Conservation (phyloP, 2,888 invertebrate genomes). For the Nomada ruficornis region DNA sequence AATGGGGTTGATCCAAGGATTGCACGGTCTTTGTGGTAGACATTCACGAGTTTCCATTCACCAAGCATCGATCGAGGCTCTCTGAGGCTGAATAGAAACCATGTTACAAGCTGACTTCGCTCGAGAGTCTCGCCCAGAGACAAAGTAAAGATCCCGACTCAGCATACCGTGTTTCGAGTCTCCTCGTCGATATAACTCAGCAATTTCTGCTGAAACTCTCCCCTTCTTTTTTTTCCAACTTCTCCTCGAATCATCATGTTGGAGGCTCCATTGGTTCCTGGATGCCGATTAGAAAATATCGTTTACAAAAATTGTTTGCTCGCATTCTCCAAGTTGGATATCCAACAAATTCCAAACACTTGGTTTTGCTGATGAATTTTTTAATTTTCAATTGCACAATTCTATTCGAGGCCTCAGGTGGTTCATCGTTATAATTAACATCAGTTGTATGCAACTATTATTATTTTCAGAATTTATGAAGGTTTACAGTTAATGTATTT, state of each 20-base stretch:
- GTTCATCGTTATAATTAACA: too few species aligned
- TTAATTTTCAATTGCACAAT: too few species aligned
- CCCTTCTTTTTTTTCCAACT: background rate
- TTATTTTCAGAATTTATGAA: background rate
- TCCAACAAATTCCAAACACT: too few species aligned
- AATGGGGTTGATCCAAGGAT: background rate
- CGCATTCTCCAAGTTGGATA: too few species aligned
- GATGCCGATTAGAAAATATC: too few species aligned
- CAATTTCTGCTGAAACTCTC: conserved; percentile 49
- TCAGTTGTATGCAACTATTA: too few species aligned
- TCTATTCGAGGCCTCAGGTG: too few species aligned
- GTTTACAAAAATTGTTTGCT: too few species aligned
- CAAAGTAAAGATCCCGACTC: conserved; percentile 55
- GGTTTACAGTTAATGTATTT: background rate
- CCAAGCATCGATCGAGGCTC: conserved; percentile 39
- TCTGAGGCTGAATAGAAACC: conserved; percentile 42
- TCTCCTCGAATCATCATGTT: too few species aligned
- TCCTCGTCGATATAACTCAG: conserved; percentile 46
- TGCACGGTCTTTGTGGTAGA: background rate
- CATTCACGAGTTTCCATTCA: conserved; percentile 17
- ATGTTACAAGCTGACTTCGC: conserved; percentile 45
- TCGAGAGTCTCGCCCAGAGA: conserved; percentile 52
- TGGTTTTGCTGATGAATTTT: too few species aligned
- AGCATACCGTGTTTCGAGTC: conserved; percentile 52
- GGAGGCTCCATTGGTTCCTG: too few species aligned